A percentile compares a stretch with the other conserved stretches of the same genome.
These are phyloP conservation scores for Sipha maydis DNA, from an alignment of 2,888 invertebrate species.

Conservation along the genomic window DNA sequence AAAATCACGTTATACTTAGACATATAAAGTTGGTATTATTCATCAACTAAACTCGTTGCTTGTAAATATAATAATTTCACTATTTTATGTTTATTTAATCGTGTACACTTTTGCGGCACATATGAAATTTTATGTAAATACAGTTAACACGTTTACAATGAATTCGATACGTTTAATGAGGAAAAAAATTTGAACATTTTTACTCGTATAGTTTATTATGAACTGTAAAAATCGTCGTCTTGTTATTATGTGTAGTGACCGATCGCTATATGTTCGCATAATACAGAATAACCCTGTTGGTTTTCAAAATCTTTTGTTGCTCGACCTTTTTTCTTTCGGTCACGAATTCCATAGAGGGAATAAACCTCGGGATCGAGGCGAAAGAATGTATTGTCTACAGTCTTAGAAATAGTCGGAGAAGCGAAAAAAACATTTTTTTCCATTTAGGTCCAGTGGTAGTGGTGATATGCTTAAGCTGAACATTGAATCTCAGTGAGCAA, in stretches of 20 bases:
- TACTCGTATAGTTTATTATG: neutral
- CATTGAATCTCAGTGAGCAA: conserved; percentile 23
- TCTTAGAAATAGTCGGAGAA: conserved; percentile 25
- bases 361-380: conserved; percentile 18
- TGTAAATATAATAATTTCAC: too few relatives aligned
- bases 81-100: too few relatives aligned
- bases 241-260: neutral
- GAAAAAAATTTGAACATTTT: too few relatives aligned
- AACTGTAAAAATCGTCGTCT: neutral
- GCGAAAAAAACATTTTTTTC: conserved; percentile 35
- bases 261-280: conserved; percentile 22
- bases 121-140: too few relatives aligned
- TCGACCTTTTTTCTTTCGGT: conserved; percentile 49
- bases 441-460: neutral
- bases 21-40: too few relatives aligned
- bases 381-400: conserved; percentile 51
- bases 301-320: conserved; percentile 52
- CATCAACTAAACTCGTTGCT: too few relatives aligned
- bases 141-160: too few relatives aligned
- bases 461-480: conserved; percentile 13
- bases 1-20: too few relatives aligned
- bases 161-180: too few relatives aligned
- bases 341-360: conserved; percentile 49
- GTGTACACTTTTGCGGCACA: too few relatives aligned
- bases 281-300: conserved; percentile 11